Evolutionary conservation across 2,113 vertebrate genomes (phyloP), one percentile per base, ranked within the genome.

Genomic region (Pedionomus torquatus): DNA sequence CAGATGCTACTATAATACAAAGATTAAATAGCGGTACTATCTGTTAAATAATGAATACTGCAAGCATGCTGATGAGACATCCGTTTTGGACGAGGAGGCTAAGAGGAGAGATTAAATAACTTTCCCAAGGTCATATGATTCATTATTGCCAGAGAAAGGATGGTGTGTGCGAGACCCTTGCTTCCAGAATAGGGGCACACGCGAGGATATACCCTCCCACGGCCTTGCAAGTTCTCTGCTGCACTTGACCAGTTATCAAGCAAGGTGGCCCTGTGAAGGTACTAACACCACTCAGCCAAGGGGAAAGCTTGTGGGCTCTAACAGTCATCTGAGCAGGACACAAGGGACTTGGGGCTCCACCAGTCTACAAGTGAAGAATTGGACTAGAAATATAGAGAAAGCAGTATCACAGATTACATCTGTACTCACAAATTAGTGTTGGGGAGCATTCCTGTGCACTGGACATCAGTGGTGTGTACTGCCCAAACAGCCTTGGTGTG

Each of bases 11-110:
- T 66, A 21, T 64, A 92, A 93, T 68, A 78, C 51, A 41, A 68
- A 93, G 76, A 95, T 92, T 92, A 94, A 93, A 92, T 30, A 92
- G 72, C 5, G 4, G 70, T 58, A 44, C 49, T 90, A 25, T 81
- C 79, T 87, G 51, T 55, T 94, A 84, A 95, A 90, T 88, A 94
- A 93, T 49, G 68, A 93, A 92, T 78, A 72, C 24, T 26, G 20
- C 58, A 58, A 55, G 39, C 33, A 48, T 37, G 54, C n/a, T 0
- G 0, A 92, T 86, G 71, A 90, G 74, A 63, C 49, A 55, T 25
- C 39, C 43, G 33, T 71, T 89, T 86, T 64, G 55, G 88, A 87
- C 63, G 68, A 91, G 43, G 37, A 81, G 30, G 33, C 6, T 11
- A 81, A 81, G 54, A 49, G 18, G 71, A 25, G 68, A 92, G 33